phyloP scores from a whole-genome alignment of 2,113 vertebrate species.

The Neogobius melanostomus region DNA sequence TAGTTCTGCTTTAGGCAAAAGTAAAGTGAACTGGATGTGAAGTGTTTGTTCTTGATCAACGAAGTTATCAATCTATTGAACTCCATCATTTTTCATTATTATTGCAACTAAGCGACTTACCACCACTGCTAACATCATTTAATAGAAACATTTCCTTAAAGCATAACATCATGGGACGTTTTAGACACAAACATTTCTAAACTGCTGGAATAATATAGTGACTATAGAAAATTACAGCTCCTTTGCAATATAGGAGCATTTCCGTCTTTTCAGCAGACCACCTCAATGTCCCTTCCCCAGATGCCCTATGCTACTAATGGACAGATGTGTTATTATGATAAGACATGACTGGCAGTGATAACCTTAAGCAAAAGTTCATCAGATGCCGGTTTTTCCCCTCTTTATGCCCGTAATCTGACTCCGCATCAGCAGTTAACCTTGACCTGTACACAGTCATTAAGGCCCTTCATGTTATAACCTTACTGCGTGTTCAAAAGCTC shows the following conservation, averaged over 20 bases:
- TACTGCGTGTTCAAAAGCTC: conserved; percentile 18
- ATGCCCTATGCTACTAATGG: conserved; percentile 39
- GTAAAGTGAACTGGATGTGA: no score
- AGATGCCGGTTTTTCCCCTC: conserved; percentile 23
- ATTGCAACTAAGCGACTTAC: no score
- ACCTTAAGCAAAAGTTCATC: conserved; percentile 34
- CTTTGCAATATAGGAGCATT: not conserved
- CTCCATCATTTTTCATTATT: no score
- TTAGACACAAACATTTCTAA: not conserved
- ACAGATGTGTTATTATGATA: conserved; percentile 53
- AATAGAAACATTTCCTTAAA: no score
- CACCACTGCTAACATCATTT: no score
- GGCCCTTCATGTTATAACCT: conserved; percentile 19
- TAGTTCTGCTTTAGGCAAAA: no score
- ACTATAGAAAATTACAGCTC: not conserved
- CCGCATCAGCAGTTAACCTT: conserved; percentile 42
- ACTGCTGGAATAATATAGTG: not conserved
- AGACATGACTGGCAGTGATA: conserved; percentile 15
- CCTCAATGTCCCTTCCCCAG: not conserved
- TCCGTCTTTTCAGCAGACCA: conserved; percentile 14
- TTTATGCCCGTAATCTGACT: conserved; percentile 50
- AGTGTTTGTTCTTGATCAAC: no score
- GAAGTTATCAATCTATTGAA: no score
- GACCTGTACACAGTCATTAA: conserved; percentile 20
- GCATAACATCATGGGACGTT: not conserved